These are phyloP conservation scores for Protomyctophum bolini DNA, from an alignment of 2,113 vertebrate genomes.

Conservation along the genomic window DNA sequence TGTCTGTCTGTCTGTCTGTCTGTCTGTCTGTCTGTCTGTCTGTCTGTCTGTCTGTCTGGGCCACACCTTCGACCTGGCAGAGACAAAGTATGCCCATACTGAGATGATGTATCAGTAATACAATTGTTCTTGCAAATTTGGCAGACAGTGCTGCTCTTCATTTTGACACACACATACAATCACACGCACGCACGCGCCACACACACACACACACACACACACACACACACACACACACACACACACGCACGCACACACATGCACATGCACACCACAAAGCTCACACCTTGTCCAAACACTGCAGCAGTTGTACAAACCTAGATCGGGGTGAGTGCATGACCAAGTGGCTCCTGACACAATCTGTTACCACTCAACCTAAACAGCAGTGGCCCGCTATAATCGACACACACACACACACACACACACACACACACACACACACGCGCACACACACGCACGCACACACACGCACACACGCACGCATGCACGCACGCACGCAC, in stretches of 20 bases:
- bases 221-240: slow-evolving; percentile 19
- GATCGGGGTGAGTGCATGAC: slow-evolving; percentile 9
- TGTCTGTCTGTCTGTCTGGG: neutral
- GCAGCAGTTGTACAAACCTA: slow-evolving; percentile 4
- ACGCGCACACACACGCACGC: neutral
- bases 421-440: neutral
- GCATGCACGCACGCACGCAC: too few species aligned
- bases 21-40: slow-evolving; percentile 1
- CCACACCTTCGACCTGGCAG: too few species aligned
- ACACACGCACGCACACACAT: slow-evolving; percentile 9
- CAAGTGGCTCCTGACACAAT: slow-evolving; percentile 40
- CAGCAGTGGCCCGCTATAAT: neutral
- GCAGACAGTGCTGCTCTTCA: too few species aligned
- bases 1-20: slow-evolving; percentile 7
- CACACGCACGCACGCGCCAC: neutral
- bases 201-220: neutral
- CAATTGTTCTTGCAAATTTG: too few species aligned
- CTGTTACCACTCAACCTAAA: slow-evolving; percentile 35
- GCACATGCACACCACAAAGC: neutral
- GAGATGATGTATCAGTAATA: too few species aligned
- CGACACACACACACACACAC: neutral
- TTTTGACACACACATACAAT: too few species aligned
- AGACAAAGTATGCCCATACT: too few species aligned
- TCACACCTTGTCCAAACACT: slow-evolving; percentile 1
- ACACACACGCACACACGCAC: neutral